phyloP scores from a whole-genome alignment of 2,888 invertebrate species.

The Nebria brevicollis region DNA sequence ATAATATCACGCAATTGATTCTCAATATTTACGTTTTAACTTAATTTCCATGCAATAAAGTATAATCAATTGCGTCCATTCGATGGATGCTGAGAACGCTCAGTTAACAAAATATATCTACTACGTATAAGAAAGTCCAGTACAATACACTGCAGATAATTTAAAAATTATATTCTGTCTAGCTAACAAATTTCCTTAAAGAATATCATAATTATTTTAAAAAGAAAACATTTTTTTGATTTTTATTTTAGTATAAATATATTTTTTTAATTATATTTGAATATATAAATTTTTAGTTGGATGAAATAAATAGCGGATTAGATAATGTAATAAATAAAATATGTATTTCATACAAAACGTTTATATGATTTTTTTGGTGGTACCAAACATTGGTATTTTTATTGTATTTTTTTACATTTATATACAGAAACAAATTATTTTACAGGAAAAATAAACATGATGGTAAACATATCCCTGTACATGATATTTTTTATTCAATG shows the following conservation, averaged over 20 bases:
- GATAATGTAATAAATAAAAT: background rate
- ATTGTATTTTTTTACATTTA: conserved; percentile 31
- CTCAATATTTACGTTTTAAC: background rate
- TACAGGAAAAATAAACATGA: conserved; percentile 15
- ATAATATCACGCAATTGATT: conserved; percentile 25
- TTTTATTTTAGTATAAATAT: too few relatives aligned
- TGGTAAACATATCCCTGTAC: conserved; percentile 10
- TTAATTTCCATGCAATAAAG: background rate
- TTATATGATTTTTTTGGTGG: conserved; percentile 11
- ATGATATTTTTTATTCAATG: conserved; percentile 14
- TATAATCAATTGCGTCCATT: too few relatives aligned
- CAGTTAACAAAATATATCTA: too few relatives aligned
- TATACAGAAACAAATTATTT: conserved; percentile 32
- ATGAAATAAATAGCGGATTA: background rate
- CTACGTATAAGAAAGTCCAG: too few relatives aligned
- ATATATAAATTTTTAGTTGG: background rate
- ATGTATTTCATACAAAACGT: background rate
- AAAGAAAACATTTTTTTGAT: too few relatives aligned
- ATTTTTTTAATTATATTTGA: too few relatives aligned
- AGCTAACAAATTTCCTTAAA: too few relatives aligned
- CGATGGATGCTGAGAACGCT: too few relatives aligned
- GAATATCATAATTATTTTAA: too few relatives aligned
- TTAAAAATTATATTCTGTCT: too few relatives aligned
- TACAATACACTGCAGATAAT: too few relatives aligned
- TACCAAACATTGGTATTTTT: conserved; percentile 44